Evolutionary conservation across 2,888 invertebrate species (phyloP), one percentile per base, ranked within the genome.

Genomic region (Meteorus colon): DNA sequence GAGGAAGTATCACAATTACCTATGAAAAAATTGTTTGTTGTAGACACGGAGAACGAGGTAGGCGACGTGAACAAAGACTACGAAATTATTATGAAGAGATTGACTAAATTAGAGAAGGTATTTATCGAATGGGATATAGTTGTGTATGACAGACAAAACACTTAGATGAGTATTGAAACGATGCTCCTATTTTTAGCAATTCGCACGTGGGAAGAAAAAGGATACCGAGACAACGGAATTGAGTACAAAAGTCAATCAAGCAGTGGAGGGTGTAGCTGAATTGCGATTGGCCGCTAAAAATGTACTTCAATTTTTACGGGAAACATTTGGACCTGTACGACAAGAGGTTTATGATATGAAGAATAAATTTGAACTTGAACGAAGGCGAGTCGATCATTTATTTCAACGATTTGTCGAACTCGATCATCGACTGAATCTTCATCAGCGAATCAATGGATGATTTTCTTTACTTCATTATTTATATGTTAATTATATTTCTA

Each of bases 31-130:
- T 74, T 34, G 29, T 27, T 70, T 76, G 55, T 77, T 77, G 31
- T 78, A 89, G 89, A 88, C 78, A 84, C 86, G 16, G 88, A 88
- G 74, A 89, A 89, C 76, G 88, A 89, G 73, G 85, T 89, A 55
- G 85, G 82, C 62, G 85, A 85, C 74, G 78, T 83, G 62, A 86
- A 86, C 78, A 83, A 81, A 74, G 86, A 87, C 75, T 89, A 88
- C 73, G 86, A 86, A 71, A 83, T 86, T 55, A 84, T 89, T 70
- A 78, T 89, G 45, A 88, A 82, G 72, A 85, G 89, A 78, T 84
- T 89, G 29, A 85, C 82, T 62, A 89, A 88, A 76, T 78, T 89
- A 37, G 89, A 89, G 81, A 89, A 88, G 83, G 88, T 88, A 77
- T 59, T 41, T n/a, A 34, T 69, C 3, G 41, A 34, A 51, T 51